Conservation (phyloP, 1,140 invertebrate genomes). For the Pseudomyrmex cubaensis region DNA sequence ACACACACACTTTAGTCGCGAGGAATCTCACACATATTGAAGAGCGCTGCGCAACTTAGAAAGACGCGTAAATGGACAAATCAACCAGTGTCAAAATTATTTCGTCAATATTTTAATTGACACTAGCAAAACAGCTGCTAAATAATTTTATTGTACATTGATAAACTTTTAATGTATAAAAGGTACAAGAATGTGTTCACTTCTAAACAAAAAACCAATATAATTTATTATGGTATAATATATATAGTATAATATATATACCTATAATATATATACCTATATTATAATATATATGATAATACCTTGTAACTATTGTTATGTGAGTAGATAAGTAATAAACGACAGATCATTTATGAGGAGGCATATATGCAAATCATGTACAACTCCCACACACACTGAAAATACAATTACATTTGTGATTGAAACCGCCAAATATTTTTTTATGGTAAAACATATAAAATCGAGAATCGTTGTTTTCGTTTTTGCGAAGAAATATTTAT, state of each 20-base stretch:
- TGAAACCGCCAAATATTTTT: not conserved
- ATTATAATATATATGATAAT: slow-evolving; percentile 3
- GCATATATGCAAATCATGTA: slow-evolving; percentile 2
- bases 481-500: too few species aligned
- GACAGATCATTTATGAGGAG: slow-evolving; percentile 5
- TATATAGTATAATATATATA: too few species aligned
- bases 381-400: not conserved
- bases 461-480: not conserved
- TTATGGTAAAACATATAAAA: too few species aligned
- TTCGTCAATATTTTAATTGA: not conserved
- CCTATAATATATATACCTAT: not conserved
- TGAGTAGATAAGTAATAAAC: slow-evolving; percentile 21
- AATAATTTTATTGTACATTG: too few species aligned
- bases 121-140: not conserved
- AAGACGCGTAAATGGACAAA: slow-evolving; percentile 50
- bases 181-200: too few species aligned
- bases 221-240: too few species aligned
- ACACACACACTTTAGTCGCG: not conserved
- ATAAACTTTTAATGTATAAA: too few species aligned
- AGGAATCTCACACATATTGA: not conserved
- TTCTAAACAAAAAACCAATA: too few species aligned
- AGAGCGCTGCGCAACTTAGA: not conserved
- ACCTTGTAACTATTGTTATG: slow-evolving; percentile 26
- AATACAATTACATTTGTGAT: too few species aligned
- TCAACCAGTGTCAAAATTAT: slow-evolving; percentile 62